Evolutionary conservation across 2,888 invertebrate species (phyloP), one percentile per base, ranked within the genome.

Genomic region (Hipparchia semele): DNA sequence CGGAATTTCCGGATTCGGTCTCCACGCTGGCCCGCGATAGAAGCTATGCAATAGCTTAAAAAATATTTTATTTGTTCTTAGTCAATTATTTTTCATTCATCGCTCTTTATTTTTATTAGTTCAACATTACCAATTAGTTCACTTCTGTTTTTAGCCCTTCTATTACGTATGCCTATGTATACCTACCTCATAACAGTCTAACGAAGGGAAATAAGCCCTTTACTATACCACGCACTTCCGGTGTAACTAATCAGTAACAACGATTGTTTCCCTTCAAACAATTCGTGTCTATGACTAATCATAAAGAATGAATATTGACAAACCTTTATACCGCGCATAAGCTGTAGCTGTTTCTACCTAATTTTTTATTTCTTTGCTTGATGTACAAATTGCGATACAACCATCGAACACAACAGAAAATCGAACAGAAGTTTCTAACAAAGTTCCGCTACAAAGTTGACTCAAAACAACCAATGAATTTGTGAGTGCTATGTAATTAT

Each of bases 201-300:
- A n/a, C 51, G 56, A 72, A 71, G n/a, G 75, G 69, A 73, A 73
- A 62, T 71, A 71, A 51, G 59, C 68, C 71, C 56, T 73, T 70
- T 73, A 68, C 69, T 10, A 67, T 68, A 68, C 56, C 73, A 53
- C 68, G 69, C 59, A 73, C 70, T 73, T 75, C 75, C 75, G 71
- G 69, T 60, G 66, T 71, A 49, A 59, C 71, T 70, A 74, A 74
- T 71, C 68, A 70, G 65, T 59, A 69, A 67, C 53, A 71, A 72
- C 69, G 58, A 73, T 75, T 70, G 65, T 73, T 70, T 73, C 75
- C 71, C 73, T 70, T 72, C 49, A 1, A 45, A 66, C 60, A 67
- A 70, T 65, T 66, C 68, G 68, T 73, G 66, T 66, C 70, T 73
- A 64, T 70, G 65, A 60, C 66, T 70, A 73, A 73, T 70, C 64